Percentiles rank a stretch among this genome's conserved stretches.
Conservation (phyloP, 2,888 invertebrate species). For the Eucera pruinosa region DNA sequence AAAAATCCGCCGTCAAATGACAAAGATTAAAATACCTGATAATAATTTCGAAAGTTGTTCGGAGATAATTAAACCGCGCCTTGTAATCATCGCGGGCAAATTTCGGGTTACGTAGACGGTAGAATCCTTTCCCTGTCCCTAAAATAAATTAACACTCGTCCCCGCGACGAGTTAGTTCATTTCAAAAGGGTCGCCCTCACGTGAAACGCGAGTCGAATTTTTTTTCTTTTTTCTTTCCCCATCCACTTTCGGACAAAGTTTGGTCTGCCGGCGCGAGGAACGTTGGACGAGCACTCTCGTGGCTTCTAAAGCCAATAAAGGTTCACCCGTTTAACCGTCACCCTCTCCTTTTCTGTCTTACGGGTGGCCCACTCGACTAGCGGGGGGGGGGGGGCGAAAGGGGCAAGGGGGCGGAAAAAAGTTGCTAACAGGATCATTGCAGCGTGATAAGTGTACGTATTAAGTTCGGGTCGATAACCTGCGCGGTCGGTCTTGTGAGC, state of each 20-base stretch:
- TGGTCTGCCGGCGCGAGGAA: constrained; percentile 23
- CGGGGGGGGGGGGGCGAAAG: neutral
- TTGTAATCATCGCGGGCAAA: neutral
- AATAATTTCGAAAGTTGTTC: neutral
- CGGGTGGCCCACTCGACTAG: neutral
- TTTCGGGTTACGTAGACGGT: neutral
- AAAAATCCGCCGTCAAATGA: too few species aligned
- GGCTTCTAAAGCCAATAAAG: constrained; percentile 80
- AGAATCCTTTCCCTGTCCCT: neutral
- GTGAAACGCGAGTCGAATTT: neutral
- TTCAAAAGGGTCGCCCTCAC: neutral
- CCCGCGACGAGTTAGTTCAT: constrained; percentile 11
- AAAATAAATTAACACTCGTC: constrained; percentile 24
- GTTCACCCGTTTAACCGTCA: constrained; percentile 69
- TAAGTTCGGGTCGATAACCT: constrained; percentile 69
- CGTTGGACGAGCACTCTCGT: constrained; percentile 60
- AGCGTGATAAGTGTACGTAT: constrained; percentile 75
- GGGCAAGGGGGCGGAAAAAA: constrained; percentile 57
- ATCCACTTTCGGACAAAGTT: constrained; percentile 32
- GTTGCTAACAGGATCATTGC: constrained; percentile 75
- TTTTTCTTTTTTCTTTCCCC: constrained; percentile 1
- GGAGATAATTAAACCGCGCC: neutral
- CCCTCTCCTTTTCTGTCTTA: constrained; percentile 38
- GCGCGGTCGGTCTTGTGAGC: constrained; percentile 35
- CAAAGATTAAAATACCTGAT: too few species aligned